Percentiles rank a stretch among this genome's conserved stretches.
These are phyloP conservation scores for Nebria ingens DNA, from an alignment of 1,140 invertebrate species.

Conservation along the genomic window DNA sequence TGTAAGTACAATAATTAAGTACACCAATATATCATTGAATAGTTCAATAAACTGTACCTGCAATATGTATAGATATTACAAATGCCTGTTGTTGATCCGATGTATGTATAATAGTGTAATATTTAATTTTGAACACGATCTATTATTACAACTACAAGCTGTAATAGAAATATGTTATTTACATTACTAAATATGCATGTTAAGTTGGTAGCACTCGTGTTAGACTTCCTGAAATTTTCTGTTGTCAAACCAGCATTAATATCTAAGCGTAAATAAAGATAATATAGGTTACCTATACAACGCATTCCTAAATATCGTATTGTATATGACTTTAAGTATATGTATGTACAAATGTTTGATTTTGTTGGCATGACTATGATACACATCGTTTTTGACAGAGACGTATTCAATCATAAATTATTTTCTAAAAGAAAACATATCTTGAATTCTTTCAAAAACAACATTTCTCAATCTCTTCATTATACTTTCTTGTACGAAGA, in stretches of 20 bases:
- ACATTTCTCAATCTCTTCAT: no score
- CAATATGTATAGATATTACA: no score
- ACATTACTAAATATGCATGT: slow-evolving; percentile 1
- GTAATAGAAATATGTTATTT: neutral
- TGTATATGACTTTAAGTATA: no score
- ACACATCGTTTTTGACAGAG: neutral
- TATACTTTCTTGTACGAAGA: no score
- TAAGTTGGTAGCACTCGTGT: neutral
- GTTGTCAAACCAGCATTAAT: neutral
- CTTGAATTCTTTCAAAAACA: no score
- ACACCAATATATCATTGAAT: neutral
- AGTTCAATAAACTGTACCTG: slow-evolving; percentile 9
- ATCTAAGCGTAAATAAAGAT: neutral
- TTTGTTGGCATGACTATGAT: neutral
- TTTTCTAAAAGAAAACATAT: no score
- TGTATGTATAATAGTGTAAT: no score
- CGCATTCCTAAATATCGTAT: neutral
- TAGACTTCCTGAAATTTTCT: neutral
- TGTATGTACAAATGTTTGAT: neutral
- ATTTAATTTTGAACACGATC: neutral
- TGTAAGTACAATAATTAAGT: no score
- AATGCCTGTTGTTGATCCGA: no score
- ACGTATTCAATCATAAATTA: no score
- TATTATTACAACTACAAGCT: neutral
- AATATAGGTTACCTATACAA: neutral